Base-by-base conservation (phyloP, 2,113 vertebrate genomes). In the Bos javanicus region DNA sequence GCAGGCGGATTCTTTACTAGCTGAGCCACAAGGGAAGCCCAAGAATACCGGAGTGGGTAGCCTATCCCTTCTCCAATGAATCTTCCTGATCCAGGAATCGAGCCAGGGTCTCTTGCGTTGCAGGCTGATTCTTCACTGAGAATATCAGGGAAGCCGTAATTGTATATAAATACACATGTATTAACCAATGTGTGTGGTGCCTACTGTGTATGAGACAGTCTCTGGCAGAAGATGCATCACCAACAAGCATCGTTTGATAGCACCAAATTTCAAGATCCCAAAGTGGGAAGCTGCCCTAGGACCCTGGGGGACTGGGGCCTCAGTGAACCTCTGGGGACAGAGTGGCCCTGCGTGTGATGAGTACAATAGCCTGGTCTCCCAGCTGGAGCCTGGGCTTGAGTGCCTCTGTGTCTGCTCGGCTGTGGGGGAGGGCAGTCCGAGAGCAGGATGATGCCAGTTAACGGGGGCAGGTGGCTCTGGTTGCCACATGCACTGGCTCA, bases 401-500 rank as follows among this genome's bases (percentile, higher is more conserved):
- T 12, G 13, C 6, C 56, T 80, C 28, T 0, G 11, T 11, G 30
- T 39, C 64, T 59, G 5, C 43, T 16, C 13, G 23, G 80, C 76
- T 17, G 50, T 2, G 12, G 87, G 62, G 56, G 23, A 84, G 81
- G 90, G n/a, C 25, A 1, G 50, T 52, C 7, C 10, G 56, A 67
- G 43, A 3, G 54, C 17, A 33, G 46, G 46, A 52, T 7, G 23
- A n/a, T 11, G 71, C 91, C 74, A 50, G 54, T 64, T 36, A 60
- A 76, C 0, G 7, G 78, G 23, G 36, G 30, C 81, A 13, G 89
- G 82, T 46, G 94, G 33, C 33, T 74, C 46, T 14, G 7, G 88
- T 92, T 98, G 96, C 82, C 82, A 39, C 76, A 81, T 19, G 67
- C 81, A 76, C 96, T 30, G 12, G 88, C 59, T 82, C 5, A 2